phyloP scores from a whole-genome alignment of 2,797 vertebrate genomes.

The Falco biarmicus region DNA sequence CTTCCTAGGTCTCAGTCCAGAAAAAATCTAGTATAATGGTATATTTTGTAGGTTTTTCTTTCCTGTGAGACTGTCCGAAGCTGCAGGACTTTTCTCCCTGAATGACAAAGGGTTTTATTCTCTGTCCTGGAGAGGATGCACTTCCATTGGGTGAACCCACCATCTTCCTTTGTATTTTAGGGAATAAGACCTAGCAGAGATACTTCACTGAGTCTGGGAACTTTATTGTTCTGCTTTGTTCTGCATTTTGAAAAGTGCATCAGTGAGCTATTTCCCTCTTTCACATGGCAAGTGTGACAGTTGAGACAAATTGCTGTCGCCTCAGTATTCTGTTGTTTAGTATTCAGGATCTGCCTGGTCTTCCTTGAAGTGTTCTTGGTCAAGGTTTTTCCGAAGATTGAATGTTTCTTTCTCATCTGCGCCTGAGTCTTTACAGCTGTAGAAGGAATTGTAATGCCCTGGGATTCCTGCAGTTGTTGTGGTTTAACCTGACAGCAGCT shows the following conservation, averaged over 20 bases:
- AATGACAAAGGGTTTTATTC: neutral
- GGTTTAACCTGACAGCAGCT: neutral
- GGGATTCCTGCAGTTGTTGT: neutral
- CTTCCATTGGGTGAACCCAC: neutral
- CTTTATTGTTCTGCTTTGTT: conserved; percentile 1
- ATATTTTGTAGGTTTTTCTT: neutral
- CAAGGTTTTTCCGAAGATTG: neutral
- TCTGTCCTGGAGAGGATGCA: neutral
- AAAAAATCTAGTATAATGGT: neutral
- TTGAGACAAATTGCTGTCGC: neutral
- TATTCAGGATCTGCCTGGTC: neutral
- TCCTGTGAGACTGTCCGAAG: neutral
- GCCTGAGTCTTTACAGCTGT: neutral
- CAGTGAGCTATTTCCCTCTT: neutral
- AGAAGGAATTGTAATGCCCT: neutral
- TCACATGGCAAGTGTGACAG: neutral
- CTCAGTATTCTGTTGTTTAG: neutral
- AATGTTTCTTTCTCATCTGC: neutral
- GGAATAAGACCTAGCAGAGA: neutral
- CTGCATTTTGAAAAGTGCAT: neutral
- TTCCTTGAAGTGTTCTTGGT: neutral
- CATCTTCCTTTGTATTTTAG: neutral
- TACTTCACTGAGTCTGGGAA: neutral
- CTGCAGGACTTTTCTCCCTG: neutral
- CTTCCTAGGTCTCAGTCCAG: neutral